A percentile compares a stretch with the other conserved stretches of the same genome.
These are phyloP conservation scores for Oryzias sinensis DNA, from an alignment of 2,797 vertebrate genomes.

Conservation along the genomic window DNA sequence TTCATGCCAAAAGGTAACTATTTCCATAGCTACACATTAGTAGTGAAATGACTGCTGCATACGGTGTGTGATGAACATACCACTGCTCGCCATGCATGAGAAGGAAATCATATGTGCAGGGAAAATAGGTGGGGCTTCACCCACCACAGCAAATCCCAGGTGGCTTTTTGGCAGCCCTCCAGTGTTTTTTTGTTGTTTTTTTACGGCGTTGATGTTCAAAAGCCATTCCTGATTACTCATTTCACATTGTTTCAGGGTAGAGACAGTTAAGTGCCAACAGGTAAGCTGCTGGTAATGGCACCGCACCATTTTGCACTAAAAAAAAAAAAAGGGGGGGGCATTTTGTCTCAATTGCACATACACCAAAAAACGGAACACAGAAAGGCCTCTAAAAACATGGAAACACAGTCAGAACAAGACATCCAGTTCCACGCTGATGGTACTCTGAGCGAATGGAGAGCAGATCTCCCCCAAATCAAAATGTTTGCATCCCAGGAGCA, in stretches of 20 bases:
- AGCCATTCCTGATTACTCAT: conserved; percentile 8
- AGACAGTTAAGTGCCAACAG: conserved; percentile 66
- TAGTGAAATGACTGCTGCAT: conserved; percentile 52
- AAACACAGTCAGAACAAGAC: conserved; percentile 69
- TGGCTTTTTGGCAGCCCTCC: too few species aligned
- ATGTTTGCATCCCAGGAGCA: conserved; percentile 54
- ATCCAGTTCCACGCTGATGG: conserved; percentile 70
- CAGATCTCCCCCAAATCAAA: conserved; percentile 50
- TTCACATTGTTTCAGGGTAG: conserved; percentile 74
- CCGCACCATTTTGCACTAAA: conserved; percentile 60
- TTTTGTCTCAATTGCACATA: conserved; percentile 74
- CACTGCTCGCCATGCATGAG: conserved; percentile 15
- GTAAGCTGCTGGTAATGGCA: conserved; percentile 73
- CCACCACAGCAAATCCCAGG: too few species aligned
- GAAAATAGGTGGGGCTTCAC: too few species aligned
- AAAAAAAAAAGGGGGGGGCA: conserved; percentile 38
- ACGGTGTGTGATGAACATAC: conserved; percentile 48
- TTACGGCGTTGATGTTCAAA: too few species aligned
- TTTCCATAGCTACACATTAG: conserved; percentile 48
- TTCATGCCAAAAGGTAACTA: conserved; percentile 52
- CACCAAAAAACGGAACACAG: conserved; percentile 66
- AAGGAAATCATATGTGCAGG: too few species aligned
- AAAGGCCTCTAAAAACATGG: conserved; percentile 78
- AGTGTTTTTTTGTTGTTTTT: too few species aligned
- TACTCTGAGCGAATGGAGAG: conserved; percentile 59